A percentile compares a stretch with the other conserved stretches of the same genome.
phyloP scores from a whole-genome alignment of 2,888 invertebrate species.

The Tetranychus truncatus region DNA sequence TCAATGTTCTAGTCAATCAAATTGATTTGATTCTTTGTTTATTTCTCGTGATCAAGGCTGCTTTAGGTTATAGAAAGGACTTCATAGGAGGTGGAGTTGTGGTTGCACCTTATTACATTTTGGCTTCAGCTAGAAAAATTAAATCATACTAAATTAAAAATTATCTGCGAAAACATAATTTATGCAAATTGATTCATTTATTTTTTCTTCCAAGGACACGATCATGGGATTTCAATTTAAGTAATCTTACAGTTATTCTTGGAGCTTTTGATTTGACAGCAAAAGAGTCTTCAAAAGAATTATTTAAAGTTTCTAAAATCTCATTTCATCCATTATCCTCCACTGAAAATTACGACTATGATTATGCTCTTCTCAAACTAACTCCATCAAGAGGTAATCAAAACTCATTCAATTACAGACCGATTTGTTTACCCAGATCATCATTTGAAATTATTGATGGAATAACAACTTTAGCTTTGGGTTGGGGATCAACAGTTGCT shows the following conservation, averaged over 20 bases:
- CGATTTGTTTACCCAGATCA: conserved; percentile 12
- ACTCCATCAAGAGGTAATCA: neutral
- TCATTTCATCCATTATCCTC: conserved; percentile 12
- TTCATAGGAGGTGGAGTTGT: conserved; percentile 15
- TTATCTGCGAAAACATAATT: neutral
- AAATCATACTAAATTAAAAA: neutral
- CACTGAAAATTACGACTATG: conserved; percentile 8
- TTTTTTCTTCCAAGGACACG: too few species aligned
- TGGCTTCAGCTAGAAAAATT: conserved; percentile 13
- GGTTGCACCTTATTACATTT: conserved; percentile 9
- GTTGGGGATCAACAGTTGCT: conserved; percentile 9
- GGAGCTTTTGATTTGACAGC: conserved; percentile 14
- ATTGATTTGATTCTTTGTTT: neutral
- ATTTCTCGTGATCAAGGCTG: neutral
- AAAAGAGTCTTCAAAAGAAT: conserved; percentile 6
- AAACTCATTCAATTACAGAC: neutral
- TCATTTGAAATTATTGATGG: neutral
- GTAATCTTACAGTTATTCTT: neutral
- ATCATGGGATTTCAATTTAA: neutral
- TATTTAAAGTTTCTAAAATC: conserved; percentile 7
- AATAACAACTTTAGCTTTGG: conserved; percentile 7
- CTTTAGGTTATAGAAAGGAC: conserved; percentile 10
- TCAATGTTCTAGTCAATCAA: too few species aligned
- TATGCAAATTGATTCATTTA: neutral
- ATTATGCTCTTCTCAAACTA: conserved; percentile 13